A percentile compares a stretch with the other conserved stretches of the same genome.
Evolutionary conservation across 1,140 invertebrate genomes (phyloP).

Genomic region (Zaprionus capensis): DNA sequence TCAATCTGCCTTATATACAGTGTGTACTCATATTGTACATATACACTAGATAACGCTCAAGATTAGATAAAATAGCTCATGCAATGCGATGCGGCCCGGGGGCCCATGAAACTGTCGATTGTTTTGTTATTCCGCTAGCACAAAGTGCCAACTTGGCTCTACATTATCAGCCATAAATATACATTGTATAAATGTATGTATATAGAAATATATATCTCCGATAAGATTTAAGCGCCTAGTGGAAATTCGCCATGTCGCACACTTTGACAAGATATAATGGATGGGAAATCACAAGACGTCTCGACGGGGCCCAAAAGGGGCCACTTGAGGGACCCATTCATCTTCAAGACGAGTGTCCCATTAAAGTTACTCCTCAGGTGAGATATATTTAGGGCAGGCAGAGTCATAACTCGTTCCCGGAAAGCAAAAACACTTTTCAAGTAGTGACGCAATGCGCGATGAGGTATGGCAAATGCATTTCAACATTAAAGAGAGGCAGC

Average conservation of each 20-base stretch:
- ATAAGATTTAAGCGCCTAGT: constrained; percentile 57
- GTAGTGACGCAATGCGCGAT: constrained; percentile 24
- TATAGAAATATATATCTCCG: constrained; percentile 35
- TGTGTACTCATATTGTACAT: neutral
- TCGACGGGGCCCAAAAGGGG: neutral
- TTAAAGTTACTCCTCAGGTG: neutral
- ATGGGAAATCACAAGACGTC: constrained; percentile 35
- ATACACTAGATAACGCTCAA: constrained; percentile 7
- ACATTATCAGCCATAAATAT: constrained; percentile 22
- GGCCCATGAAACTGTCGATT: constrained; percentile 17
- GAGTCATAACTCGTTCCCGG: constrained; percentile 18
- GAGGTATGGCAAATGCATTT: neutral
- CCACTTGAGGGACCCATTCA: neutral
- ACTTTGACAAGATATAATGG: constrained; percentile 17
- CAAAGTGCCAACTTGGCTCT: neutral
- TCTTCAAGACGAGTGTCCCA: neutral
- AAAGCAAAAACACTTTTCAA: constrained; percentile 3
- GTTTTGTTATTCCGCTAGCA: constrained; percentile 6
- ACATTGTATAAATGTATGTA: constrained; percentile 12
- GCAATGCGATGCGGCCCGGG: neutral
- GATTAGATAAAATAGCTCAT: constrained; percentile 24
- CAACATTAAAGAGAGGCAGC: neutral
- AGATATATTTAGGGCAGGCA: neutral
- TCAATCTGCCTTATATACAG: constrained; percentile 54
- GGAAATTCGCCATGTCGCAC: neutral